phyloP scores from a whole-genome alignment of 2,113 vertebrate species.

The Crotalus tigris region DNA sequence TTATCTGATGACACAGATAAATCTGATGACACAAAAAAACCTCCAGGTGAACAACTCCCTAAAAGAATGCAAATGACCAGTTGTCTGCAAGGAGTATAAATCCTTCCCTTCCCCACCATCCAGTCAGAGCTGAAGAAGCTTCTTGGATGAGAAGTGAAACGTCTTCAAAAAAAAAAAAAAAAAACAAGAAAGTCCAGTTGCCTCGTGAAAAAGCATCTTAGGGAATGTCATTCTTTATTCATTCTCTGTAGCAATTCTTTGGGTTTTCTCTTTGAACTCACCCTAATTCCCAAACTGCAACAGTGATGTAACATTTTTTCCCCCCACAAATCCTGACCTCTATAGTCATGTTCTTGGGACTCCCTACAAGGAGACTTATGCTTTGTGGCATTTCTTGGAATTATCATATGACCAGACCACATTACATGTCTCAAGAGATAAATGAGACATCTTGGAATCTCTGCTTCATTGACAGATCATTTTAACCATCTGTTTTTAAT shows the following conservation, averaged over 20 bases:
- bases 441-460: conserved; percentile 1
- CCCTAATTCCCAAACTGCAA: background rate
- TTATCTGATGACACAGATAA: too few species aligned
- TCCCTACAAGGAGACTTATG: background rate
- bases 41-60: too few species aligned
- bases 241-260: background rate
- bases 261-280: background rate
- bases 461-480: background rate
- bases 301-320: background rate
- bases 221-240: background rate
- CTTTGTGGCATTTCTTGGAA: background rate
- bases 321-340: background rate
- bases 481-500: background rate
- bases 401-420: background rate
- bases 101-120: too few species aligned
- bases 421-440: background rate
- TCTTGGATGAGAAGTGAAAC: too few species aligned
- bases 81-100: too few species aligned
- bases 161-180: too few species aligned
- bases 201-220: too few species aligned
- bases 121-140: too few species aligned
- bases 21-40: too few species aligned
- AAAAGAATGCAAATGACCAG: too few species aligned
- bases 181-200: too few species aligned
- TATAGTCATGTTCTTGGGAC: background rate